phyloP scores from a whole-genome alignment of 64 coral and sea anemone species.

The Pocillopora damicornis region DNA sequence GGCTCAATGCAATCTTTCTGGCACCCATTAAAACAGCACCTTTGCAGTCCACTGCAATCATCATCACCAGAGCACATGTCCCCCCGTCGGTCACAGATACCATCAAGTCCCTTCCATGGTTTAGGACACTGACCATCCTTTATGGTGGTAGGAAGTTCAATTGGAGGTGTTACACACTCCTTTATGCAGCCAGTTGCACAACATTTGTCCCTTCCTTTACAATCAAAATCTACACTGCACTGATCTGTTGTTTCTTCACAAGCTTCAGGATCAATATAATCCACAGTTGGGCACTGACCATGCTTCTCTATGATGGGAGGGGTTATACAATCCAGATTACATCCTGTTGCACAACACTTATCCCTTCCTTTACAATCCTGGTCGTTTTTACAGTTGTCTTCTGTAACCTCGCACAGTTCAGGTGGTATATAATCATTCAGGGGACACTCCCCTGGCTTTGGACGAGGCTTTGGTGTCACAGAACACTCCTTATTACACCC shows the following conservation, averaged over 20 bases:
- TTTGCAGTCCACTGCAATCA: not conserved
- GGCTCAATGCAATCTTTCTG: slow-evolving; percentile 8
- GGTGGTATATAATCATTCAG: slow-evolving; percentile 26
- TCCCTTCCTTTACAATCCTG: slow-evolving; percentile 28
- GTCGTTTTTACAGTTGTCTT: not conserved
- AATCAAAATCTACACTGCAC: slow-evolving; percentile 12
- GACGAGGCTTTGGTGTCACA: not conserved
- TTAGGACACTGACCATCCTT: not conserved
- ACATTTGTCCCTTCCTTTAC: slow-evolving; percentile 27
- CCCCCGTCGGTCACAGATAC: not conserved
- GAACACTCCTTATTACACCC: slow-evolving; percentile 48
- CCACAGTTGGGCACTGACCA: slow-evolving; percentile 39
- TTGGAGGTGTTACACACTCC: not conserved
- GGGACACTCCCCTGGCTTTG: slow-evolving; percentile 51
- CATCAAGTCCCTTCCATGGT: slow-evolving; percentile 27
- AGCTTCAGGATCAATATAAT: slow-evolving; percentile 26
- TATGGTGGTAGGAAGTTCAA: not conserved
- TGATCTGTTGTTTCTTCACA: slow-evolving; percentile 2
- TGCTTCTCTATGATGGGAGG: slow-evolving; percentile 41
- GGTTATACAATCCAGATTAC: slow-evolving; percentile 47
- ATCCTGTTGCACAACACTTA: slow-evolving; percentile 39
- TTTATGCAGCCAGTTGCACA: slow-evolving; percentile 33
- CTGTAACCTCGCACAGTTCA: slow-evolving; percentile 3
- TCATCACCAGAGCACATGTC: not conserved
- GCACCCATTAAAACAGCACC: slow-evolving; percentile 33